A percentile compares a stretch with the other conserved stretches of the same genome.
Evolutionary conservation across 1,140 invertebrate species (phyloP).

Genomic region (Drosophila parabipectinata): DNA sequence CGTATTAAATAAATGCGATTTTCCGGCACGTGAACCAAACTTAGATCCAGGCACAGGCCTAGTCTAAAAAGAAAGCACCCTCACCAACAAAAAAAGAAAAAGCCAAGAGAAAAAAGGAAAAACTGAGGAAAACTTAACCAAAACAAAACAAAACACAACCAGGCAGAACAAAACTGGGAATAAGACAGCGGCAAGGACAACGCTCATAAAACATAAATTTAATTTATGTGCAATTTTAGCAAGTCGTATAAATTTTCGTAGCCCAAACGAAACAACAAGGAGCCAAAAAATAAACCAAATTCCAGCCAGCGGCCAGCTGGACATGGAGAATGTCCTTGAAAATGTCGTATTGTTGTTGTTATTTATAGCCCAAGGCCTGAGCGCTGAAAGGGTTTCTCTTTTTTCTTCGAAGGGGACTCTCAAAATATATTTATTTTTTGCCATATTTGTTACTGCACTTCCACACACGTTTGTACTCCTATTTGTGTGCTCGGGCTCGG

Average conservation of each 20-base stretch:
- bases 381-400: slow-evolving; percentile 59
- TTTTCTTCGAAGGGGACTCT: neutral
- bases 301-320: slow-evolving; percentile 63
- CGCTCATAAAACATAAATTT: slow-evolving; percentile 82
- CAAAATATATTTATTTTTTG: slow-evolving; percentile 56
- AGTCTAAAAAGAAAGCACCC: neutral
- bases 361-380: slow-evolving; percentile 64
- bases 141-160: slow-evolving; percentile 38
- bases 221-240: slow-evolving; percentile 83
- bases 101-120: slow-evolving; percentile 13
- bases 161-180: slow-evolving; percentile 30
- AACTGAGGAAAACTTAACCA: slow-evolving; percentile 25
- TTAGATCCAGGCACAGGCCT: slow-evolving; percentile 23
- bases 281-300: slow-evolving; percentile 40
- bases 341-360: slow-evolving; percentile 65
- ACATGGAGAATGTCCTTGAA: slow-evolving; percentile 74
- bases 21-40: slow-evolving; percentile 70
- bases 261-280: slow-evolving; percentile 37
- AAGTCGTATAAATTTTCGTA: slow-evolving; percentile 80
- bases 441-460: slow-evolving; percentile 44
- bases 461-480: slow-evolving; percentile 45
- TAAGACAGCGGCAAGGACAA: slow-evolving; percentile 68
- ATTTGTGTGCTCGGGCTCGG: slow-evolving; percentile 23
- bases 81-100: neutral
- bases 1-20: slow-evolving; percentile 81